Percentiles rank a stretch among this genome's conserved stretches.
phyloP scores from a whole-genome alignment of 2,888 invertebrate genomes.

The Nebria brevicollis region DNA sequence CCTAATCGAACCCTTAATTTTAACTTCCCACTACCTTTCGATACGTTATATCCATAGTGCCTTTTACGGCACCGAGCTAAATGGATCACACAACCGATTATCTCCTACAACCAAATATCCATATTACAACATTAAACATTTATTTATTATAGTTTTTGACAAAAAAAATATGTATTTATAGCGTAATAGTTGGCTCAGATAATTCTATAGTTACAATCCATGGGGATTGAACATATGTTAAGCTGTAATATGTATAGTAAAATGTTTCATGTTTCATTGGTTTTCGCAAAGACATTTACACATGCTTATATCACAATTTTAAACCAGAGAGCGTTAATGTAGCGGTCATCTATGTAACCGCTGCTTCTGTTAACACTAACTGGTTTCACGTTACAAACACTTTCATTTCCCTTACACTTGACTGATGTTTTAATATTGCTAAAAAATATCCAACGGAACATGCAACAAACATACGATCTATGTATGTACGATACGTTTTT shows the following conservation, averaged over 20 bases:
- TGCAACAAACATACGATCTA: no score
- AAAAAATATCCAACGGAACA: background rate
- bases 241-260: background rate
- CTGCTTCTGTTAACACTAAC: slow-evolving; percentile 17
- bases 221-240: background rate
- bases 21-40: slow-evolving; percentile 19
- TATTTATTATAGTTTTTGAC: no score
- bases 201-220: no score
- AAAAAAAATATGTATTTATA: no score
- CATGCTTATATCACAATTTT: slow-evolving; percentile 9
- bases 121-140: background rate
- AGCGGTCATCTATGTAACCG: slow-evolving; percentile 12
- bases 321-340: background rate
- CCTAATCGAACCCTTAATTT: slow-evolving; percentile 36
- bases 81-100: background rate
- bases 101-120: background rate
- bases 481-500: no score
- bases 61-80: background rate
- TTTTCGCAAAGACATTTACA: slow-evolving; percentile 19
- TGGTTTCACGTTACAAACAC: background rate
- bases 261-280: slow-evolving; percentile 23
- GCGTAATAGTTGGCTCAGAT: no score
- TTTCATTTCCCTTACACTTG: slow-evolving; percentile 2
- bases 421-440: background rate
- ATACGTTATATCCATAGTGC: background rate